Percentiles rank a stretch among this genome's conserved stretches.
These are phyloP conservation scores for Triplophysa bombifrons DNA, from an alignment of 2,797 vertebrate genomes.

Conservation along the genomic window DNA sequence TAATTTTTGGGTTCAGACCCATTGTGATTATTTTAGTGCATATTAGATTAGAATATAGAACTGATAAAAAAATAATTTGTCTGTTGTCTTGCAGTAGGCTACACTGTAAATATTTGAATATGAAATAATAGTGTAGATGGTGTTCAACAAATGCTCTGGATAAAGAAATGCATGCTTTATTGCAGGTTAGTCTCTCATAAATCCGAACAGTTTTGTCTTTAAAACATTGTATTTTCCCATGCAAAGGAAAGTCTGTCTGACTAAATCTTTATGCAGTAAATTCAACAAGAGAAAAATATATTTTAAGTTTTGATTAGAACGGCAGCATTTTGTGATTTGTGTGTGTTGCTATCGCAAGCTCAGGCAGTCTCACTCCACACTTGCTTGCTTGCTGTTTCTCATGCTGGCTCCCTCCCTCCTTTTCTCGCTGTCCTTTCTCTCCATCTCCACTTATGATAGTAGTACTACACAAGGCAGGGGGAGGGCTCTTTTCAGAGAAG, in stretches of 20 bases:
- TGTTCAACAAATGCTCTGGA: neutral
- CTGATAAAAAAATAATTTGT: neutral
- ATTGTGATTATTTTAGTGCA: neutral
- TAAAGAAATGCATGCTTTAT: neutral
- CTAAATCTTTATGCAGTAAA: neutral
- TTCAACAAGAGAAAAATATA: neutral
- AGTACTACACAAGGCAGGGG: slow-evolving; percentile 64
- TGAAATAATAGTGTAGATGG: neutral
- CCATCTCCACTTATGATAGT: slow-evolving; percentile 56
- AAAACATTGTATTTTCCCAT: neutral
- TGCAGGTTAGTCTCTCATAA: neutral
- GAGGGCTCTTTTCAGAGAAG: slow-evolving; percentile 61
- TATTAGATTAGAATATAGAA: neutral
- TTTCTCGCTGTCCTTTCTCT: slow-evolving; percentile 55
- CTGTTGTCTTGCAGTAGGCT: neutral
- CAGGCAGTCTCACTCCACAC: slow-evolving; percentile 40
- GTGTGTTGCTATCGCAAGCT: slow-evolving; percentile 28
- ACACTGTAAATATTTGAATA: neutral
- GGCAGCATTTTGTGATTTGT: slow-evolving; percentile 5
- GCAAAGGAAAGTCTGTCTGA: neutral
- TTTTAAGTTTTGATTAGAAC: neutral
- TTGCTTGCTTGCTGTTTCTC: slow-evolving; percentile 28
- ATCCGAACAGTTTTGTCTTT: slow-evolving; percentile 6
- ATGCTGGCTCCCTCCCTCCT: slow-evolving; percentile 33
- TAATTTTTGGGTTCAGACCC: slow-evolving; percentile 12